Conservation (phyloP, 1,140 invertebrate species). For the Halesus radiatus region DNA sequence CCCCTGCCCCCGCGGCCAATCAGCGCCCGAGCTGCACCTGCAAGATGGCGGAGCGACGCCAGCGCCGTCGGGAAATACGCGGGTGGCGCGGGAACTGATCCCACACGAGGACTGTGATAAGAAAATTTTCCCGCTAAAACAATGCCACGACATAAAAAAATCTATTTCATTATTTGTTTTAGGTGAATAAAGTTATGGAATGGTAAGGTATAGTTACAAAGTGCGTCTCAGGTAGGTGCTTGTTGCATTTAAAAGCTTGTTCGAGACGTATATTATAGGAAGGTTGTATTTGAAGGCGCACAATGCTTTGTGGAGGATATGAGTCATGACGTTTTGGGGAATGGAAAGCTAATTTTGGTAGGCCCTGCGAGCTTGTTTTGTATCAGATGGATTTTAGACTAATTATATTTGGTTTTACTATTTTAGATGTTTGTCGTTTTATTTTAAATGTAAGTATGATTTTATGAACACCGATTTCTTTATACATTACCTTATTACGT, state of each 20-base stretch:
- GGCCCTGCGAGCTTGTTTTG: background rate
- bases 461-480: no score
- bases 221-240: background rate
- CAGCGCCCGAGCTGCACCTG: background rate
- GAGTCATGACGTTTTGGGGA: constrained; percentile 28
- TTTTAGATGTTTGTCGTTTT: no score
- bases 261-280: background rate
- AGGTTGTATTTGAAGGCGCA: constrained; percentile 9
- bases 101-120: background rate
- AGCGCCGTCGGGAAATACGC: constrained; percentile 24
- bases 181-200: no score
- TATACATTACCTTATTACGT: no score
- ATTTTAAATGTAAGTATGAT: no score
- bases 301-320: background rate
- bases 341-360: background rate
- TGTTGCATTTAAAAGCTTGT: background rate
- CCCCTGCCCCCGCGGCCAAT: constrained; percentile 42
- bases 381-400: no score
- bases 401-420: no score
- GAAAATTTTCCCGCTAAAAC: background rate
- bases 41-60: constrained; percentile 51
- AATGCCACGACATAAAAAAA: background rate
- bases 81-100: constrained; percentile 27
- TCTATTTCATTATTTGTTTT: no score
- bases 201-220: no score